Evolutionary conservation across 2,113 vertebrate genomes (phyloP).

Genomic region (Upupa epops): DNA sequence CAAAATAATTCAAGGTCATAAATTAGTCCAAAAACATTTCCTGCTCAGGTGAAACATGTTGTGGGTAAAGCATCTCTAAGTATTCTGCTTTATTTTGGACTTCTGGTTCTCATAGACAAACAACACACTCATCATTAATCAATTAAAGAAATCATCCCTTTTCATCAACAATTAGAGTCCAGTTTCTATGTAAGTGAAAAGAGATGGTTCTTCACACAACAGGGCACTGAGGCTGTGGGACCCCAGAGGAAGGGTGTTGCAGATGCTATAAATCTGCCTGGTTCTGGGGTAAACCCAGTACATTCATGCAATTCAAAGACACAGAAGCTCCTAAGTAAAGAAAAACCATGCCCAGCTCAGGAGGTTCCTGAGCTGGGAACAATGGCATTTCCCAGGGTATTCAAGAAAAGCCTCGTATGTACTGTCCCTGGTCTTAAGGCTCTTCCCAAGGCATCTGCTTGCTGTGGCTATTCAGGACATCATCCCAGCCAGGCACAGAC

Average conservation of each 20-base stretch:
- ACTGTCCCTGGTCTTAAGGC: not conserved
- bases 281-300: not conserved
- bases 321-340: not conserved
- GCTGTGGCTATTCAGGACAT: not conserved
- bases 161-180: not conserved
- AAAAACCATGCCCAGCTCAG: rapidly evolving
- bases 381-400: not conserved
- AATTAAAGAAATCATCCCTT: not conserved
- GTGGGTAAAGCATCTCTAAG: not conserved
- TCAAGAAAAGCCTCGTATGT: not conserved
- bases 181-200: not conserved
- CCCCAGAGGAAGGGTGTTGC: not conserved
- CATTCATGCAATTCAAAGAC: not conserved
- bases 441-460: not conserved
- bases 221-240: not conserved
- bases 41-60: not conserved
- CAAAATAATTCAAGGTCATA: not conserved
- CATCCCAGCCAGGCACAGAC: not conserved
- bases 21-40: not conserved
- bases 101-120: not conserved
- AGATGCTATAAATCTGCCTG: not conserved
- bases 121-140: not conserved
- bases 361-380: not conserved
- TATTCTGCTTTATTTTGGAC: conserved; percentile 53
- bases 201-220: not conserved